Base-by-base conservation (phyloP, 2,113 vertebrate genomes). In the Odontesthes bonariensis region DNA sequence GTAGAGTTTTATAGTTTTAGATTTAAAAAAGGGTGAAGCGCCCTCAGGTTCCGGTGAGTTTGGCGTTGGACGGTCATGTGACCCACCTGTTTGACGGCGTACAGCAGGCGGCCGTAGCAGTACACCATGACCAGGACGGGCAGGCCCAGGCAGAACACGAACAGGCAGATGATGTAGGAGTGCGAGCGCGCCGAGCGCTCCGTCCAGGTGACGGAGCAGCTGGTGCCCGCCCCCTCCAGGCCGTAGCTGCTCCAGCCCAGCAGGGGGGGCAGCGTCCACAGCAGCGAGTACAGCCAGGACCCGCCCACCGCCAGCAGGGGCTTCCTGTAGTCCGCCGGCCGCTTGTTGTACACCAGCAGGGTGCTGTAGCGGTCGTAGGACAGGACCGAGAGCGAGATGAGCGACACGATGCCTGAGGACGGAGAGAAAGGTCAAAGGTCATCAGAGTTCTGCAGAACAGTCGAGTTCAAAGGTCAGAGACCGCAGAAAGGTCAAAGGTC, bases 241-340 rank as follows among this genome's bases (percentile, higher is more conserved):
- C 93, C 93, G 0, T 95, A 95, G 38, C 93, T 94, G 87, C 93
- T 94, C 94, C 95, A 95, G 0, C 94, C 94, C 0, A 95, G 49
- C 38, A 95, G 92, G 40, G 94, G 94, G 6, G 94, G 94, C 52
- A 93, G 75, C 0, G 94, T 95, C 94, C 94, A 95, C 32, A 92
- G 0, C 74, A 95, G 68, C 3, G 94, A 94, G 75, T 95, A 95
- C 38, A 94, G 67, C 95, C 94, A 95, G 0, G 94, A 88, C 0
- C 88, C 87, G 0, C 73, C 83, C 0, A 95, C 93, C 0, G 93
- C 94, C 70, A 95, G 64, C 86, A 95, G 22, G 0, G 93, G 93
- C 65, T 90, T 94, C 40, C 63, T 77, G 70, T 84, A 95, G 73
- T 86, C 89, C 0, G 86, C 8, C 0, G 66, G 81, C 8, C 35